Evolutionary conservation across 2,113 vertebrate species (phyloP), one percentile per base, ranked within the genome.

Genomic region (Panthera uncia): DNA sequence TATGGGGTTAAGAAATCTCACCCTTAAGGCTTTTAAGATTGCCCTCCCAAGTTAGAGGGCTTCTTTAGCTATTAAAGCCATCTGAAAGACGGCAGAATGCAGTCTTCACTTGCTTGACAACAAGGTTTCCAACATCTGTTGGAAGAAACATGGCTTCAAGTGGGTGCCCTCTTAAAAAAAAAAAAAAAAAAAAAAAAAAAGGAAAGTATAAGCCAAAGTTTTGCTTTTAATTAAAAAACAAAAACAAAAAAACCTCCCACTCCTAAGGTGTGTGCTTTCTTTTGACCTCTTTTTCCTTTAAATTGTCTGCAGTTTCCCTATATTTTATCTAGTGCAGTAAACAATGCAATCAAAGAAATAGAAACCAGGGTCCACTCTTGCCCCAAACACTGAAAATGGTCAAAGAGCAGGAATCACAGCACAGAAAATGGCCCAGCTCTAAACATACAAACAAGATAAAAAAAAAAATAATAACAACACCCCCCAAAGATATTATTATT

Each of bases 141-240:
- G 74, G 38, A 57, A 94, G 50, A 92, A 95, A 95, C 68, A 95
- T 63, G 31, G 89, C 96, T 97, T 96, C 68, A 91, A 23, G 69
- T 78, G 76, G 84, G 36, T 91, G 63, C 31, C 82, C 73, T 97
- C 86, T 93, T 93, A 12, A 36, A 63, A 80, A 65, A 83, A 61
- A 61, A 74, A 85, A n/a, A 79, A 57, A 38, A 95, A 92, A 90
- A 55, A 71, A 73, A 68, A 95, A 92, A 90, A 55, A 71, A 93
- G 25, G 61, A 96, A 97, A 97, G 83, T 89, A 97, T 66, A 96
- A 87, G 86, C 94, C 80, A 92, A 98, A 96, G 33, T 96, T 97
- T 96, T 94, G 55, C 38, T 94, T 98, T 98, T 98, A 98, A 98
- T 98, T 82, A 33, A 95, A 92, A 87, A 63, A 73, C 23, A 65